Evolutionary conservation across 2,888 invertebrate genomes (phyloP).

Genomic region (Drosophila atripex): DNA sequence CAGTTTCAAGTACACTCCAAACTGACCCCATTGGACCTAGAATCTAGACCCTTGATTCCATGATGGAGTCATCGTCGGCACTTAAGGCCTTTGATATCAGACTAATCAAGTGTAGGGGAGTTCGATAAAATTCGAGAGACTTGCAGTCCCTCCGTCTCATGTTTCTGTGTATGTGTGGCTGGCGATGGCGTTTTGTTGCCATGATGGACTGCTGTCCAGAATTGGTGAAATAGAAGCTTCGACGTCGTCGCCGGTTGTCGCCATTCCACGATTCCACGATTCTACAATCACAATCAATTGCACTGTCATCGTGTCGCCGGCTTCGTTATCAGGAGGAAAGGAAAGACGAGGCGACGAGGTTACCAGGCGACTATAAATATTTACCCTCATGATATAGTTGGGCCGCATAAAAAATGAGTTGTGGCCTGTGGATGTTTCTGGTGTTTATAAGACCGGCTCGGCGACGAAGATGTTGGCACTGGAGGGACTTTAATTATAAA

Average conservation of each 20-base stretch:
- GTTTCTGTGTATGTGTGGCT: background rate
- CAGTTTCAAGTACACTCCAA: constrained; percentile 11
- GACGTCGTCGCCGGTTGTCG: constrained; percentile 31
- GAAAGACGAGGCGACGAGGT: constrained; percentile 73
- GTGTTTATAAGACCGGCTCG: constrained; percentile 12
- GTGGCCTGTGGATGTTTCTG: constrained; percentile 27
- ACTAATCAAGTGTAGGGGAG: constrained; percentile 60
- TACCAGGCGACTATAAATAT: constrained; percentile 76
- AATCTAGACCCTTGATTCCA: background rate
- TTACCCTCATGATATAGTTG: constrained; percentile 67
- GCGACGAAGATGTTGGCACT: constrained; percentile 13
- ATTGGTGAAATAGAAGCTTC: constrained; percentile 61
- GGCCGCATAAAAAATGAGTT: constrained; percentile 41
- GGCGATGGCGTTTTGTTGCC: constrained; percentile 13
- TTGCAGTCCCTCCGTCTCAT: constrained; percentile 1
- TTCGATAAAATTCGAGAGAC: constrained; percentile 58
- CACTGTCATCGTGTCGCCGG: constrained; percentile 55
- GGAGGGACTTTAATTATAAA: constrained; percentile 56
- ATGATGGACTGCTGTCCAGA: constrained; percentile 61
- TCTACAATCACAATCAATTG: constrained; percentile 44
- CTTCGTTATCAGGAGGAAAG: constrained; percentile 60
- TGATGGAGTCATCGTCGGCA: constrained; percentile 46
- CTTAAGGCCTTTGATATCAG: constrained; percentile 71
- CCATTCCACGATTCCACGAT: constrained; percentile 16
- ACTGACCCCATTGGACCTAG: constrained; percentile 35